Evolutionary conservation across 2,113 vertebrate genomes (phyloP), one percentile per base, ranked within the genome.

Genomic region (Sporophila hypoxantha): DNA sequence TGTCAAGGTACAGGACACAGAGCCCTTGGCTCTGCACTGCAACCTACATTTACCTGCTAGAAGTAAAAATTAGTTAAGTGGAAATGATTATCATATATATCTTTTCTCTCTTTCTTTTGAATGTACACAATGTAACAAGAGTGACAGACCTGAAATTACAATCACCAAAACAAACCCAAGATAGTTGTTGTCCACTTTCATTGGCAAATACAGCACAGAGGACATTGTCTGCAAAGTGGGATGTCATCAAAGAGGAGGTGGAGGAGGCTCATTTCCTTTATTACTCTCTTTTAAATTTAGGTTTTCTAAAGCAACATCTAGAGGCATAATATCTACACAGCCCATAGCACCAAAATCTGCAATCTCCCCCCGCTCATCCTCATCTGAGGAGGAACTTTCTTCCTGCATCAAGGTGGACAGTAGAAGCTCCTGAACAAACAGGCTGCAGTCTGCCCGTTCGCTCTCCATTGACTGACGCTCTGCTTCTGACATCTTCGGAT

Each of bases 181-280:
- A 96, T 98, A 98, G 97, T 95, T 97, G 98, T 98, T 97, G 98
- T 98, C 99, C 98, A 98, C 97, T 98, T 98, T 99, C 98, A 99
- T 98, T 99, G 99, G 98, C 99, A 99, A 98, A 98, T 98, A 98
- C 98, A 99, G 98, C 99, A 99, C 98, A 98, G 98, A 98, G 99
- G 99, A 99, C 99, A 99, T 94, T 98, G 99, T 99, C 99, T 99
- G 98, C 98, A 96, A 93, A 98, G 96, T 97, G 98, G 95, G 98
- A 98, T 98, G 98, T 97, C 98, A 99, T 99, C 99, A 99, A 99
- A 99, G 99, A 99, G 99, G 99, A 97, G 98, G 98, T 96, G 98
- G 98, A 93, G 99, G 99, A 98, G 99, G 99, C 98, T 99, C 99
- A 61, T 98, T 99, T 97, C 98, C 98, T 97, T 97, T 98, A 97